Percentiles rank a stretch among this genome's conserved stretches.
These are phyloP conservation scores for Solenopsis fugax DNA, from an alignment of 1,140 invertebrate genomes.

Conservation along the genomic window DNA sequence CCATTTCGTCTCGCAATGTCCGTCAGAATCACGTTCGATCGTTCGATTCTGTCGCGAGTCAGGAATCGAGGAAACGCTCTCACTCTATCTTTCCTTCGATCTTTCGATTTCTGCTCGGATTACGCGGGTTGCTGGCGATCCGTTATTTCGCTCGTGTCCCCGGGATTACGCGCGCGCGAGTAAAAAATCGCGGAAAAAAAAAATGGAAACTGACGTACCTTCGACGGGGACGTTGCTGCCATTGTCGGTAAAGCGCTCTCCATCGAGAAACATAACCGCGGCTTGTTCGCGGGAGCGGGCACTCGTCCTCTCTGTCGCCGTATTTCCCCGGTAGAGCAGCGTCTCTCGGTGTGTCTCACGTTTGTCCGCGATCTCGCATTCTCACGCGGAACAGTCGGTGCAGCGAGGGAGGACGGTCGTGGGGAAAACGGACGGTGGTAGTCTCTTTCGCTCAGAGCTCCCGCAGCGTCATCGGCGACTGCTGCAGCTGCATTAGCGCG, in stretches of 20 bases:
- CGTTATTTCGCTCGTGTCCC: not conserved
- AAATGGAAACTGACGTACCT: slow-evolving; percentile 78
- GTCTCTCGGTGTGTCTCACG: not conserved
- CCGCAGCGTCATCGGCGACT: no score
- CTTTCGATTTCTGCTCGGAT: not conserved
- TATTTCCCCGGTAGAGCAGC: not conserved
- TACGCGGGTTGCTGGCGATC: not conserved
- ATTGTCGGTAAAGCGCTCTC: slow-evolving; percentile 84
- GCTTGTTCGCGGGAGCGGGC: slow-evolving; percentile 72
- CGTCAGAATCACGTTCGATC: not conserved
- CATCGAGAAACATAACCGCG: slow-evolving; percentile 83
- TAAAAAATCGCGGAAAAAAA: not conserved
- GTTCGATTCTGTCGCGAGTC: not conserved
- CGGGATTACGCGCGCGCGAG: not conserved
- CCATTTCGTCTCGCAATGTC: not conserved
- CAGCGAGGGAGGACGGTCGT: no score
- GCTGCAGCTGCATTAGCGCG: slow-evolving; percentile 4
- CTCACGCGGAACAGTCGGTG: not conserved
- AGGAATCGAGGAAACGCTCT: not conserved
- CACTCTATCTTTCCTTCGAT: not conserved
- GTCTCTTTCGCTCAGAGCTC: no score
- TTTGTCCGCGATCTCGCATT: not conserved
- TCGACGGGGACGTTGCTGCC: slow-evolving; percentile 85
- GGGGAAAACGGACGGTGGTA: not conserved
- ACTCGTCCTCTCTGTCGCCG: slow-evolving; percentile 12